Percentiles rank a stretch among this genome's conserved stretches.
Evolutionary conservation across 2,888 invertebrate genomes (phyloP).

Genomic region (Schrankia costaestrigalis): DNA sequence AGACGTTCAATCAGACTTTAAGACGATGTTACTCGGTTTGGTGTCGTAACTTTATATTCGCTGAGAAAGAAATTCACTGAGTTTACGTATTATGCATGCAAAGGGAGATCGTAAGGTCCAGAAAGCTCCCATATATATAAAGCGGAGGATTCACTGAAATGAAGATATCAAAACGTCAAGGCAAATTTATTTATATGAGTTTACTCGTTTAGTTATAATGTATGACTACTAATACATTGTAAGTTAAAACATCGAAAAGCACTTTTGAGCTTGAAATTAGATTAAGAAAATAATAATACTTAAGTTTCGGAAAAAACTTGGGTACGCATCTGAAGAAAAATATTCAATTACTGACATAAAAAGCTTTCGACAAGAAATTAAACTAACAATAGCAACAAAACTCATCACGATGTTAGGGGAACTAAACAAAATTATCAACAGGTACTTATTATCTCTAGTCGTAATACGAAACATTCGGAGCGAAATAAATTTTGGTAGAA

Average conservation of each 20-base stretch:
- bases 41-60: constrained; percentile 63
- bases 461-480: no score
- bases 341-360: constrained; percentile 47
- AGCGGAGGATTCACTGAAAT: constrained; percentile 12
- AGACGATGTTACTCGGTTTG: constrained; percentile 41
- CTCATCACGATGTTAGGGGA: no score
- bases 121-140: constrained; percentile 29
- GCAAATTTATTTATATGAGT: neutral
- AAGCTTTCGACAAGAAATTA: constrained; percentile 32
- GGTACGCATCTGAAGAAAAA: constrained; percentile 30
- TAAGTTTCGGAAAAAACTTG: no score
- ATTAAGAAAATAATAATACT: no score
- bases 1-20: constrained; percentile 58
- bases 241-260: no score
- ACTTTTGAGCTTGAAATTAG: no score
- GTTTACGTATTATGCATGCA: constrained; percentile 63
- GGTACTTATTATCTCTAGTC: no score
- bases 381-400: constrained; percentile 31
- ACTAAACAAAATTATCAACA: no score
- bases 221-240: no score
- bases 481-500: no score
- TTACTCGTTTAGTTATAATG: no score
- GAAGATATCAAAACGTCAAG: constrained; percentile 11
- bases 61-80: constrained; percentile 53
- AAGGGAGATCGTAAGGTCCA: constrained; percentile 55